Percentiles rank a stretch among this genome's conserved stretches.
phyloP scores from a whole-genome alignment of 2,888 invertebrate species.

The Drosophila koepferae region DNA sequence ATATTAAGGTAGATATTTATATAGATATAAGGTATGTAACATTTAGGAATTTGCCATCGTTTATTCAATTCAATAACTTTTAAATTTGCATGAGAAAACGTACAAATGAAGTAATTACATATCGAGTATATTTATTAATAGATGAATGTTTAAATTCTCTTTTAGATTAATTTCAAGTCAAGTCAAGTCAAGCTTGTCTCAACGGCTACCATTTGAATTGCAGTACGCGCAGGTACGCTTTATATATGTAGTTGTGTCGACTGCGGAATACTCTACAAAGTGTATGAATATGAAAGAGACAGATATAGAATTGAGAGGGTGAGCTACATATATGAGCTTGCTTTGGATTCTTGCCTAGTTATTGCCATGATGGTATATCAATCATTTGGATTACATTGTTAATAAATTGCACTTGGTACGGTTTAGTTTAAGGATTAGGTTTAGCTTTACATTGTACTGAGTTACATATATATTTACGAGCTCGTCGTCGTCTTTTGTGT shows the following conservation, averaged over 20 bases:
- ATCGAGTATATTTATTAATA: constrained; percentile 31
- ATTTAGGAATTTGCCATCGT: constrained; percentile 14
- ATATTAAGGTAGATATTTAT: neutral
- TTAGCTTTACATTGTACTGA: constrained; percentile 54
- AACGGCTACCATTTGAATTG: constrained; percentile 15
- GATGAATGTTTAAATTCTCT: constrained; percentile 34
- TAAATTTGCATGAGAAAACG: constrained; percentile 28
- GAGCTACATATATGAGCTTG: constrained; percentile 24
- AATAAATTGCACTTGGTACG: constrained; percentile 74
- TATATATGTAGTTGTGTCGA: constrained; percentile 16
- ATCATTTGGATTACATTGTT: constrained; percentile 47
- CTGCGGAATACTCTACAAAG: constrained; percentile 22
- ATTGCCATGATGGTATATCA: constrained; percentile 29
- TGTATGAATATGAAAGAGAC: constrained; percentile 37
- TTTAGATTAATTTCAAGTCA: constrained; percentile 15
- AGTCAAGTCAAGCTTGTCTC: constrained; percentile 1
- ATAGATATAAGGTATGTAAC: neutral
- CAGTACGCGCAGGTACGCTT: constrained; percentile 35
- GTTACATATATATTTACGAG: constrained; percentile 25
- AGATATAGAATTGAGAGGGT: constrained; percentile 9
- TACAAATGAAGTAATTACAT: constrained; percentile 43
- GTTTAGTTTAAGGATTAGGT: constrained; percentile 33
- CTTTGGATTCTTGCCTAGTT: constrained; percentile 32
- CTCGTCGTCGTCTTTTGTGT: constrained; percentile 12
- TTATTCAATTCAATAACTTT: constrained; percentile 47